Base-by-base conservation (phyloP, 2,113 vertebrate species). In the Macrotus californicus region DNA sequence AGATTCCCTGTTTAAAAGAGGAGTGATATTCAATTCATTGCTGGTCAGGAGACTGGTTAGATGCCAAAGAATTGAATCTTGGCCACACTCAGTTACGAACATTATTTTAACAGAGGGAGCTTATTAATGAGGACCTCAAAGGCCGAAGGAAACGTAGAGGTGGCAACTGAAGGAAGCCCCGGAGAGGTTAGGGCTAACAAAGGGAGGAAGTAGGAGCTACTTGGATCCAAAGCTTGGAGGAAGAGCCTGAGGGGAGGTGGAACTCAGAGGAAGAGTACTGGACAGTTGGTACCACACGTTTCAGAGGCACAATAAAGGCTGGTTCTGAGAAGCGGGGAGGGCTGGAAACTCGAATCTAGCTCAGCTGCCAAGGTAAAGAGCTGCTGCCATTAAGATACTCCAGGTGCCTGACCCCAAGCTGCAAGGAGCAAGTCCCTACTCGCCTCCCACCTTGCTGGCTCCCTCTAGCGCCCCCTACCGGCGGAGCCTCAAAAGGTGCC, bases 401-500 rank as follows among this genome's bases (percentile, higher is more conserved):
- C 39, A 7, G 64, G 13, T 1, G 6, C 4, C 14, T 21, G 13
- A 81, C 19, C 7, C n/a, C 48, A 43, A 59, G n/a, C 22, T 21
- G 5, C 48, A 85, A 69, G 46, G 48, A 86, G 36, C 75, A 26
- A 81, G 22, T 50, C 4, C n/a, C 8, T 24, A 46, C 36, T n/a
- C 18, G 2, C 52, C 61, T 70, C 31, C 16, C 0, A 1, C 9
- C 8, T 24, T 7, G 11, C 14, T 16, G 56, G 34, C 24, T 87
- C 85, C 77, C 76, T 64, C 36, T 66, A 46, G 91, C 34, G 26
- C 81, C 70, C 81, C 86, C 92, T 93, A 11, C 8, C 56, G 91
- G 85, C 39, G 29, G 72, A 70, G 5, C n/a, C 48, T 50, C 50
- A 21, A 9, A 36, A 34, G 48, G 39, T 50, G n/a, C 22, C 48